Conservation (phyloP, 23 tunicate genomes). For the Oikopleura vanhoeffeni region DNA sequence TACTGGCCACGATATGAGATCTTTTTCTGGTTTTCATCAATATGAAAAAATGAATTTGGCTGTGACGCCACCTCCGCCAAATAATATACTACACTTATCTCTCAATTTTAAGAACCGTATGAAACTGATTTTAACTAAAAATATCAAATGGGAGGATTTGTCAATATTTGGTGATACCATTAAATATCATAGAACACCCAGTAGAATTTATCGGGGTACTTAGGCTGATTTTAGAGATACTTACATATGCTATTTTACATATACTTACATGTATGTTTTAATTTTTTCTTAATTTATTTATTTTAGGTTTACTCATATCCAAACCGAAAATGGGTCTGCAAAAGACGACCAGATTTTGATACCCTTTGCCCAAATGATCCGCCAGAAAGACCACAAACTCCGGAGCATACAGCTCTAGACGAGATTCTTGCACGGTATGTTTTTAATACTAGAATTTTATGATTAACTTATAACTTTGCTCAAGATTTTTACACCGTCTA, state of each 20-base stretch:
- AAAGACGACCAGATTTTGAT: not conserved
- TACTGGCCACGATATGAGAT: not conserved
- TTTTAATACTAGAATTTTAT: not conserved
- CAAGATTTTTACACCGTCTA: too few relatives aligned
- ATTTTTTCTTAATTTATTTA: not conserved
- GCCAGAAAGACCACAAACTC: not conserved
- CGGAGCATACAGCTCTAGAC: not conserved
- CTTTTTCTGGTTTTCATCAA: not conserved
- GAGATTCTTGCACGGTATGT: slow-evolving; percentile 11
- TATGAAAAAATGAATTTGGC: not conserved
- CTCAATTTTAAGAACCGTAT: too few relatives aligned
- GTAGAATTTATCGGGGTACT: too few relatives aligned
- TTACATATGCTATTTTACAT: too few relatives aligned
- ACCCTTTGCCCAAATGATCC: slow-evolving; percentile 3
- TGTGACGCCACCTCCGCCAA: not conserved
- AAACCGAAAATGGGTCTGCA: not conserved
- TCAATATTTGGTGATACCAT: too few relatives aligned
- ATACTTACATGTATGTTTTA: too few relatives aligned
- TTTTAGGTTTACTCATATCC: slow-evolving; percentile 4
- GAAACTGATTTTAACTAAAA: too few relatives aligned
- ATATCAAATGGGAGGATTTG: too few relatives aligned
- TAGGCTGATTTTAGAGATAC: too few relatives aligned
- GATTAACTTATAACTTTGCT: not conserved
- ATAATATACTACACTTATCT: not conserved
- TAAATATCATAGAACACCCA: too few relatives aligned